phyloP scores from a whole-genome alignment of 2,113 vertebrate genomes.

The Callionymus lyra region DNA sequence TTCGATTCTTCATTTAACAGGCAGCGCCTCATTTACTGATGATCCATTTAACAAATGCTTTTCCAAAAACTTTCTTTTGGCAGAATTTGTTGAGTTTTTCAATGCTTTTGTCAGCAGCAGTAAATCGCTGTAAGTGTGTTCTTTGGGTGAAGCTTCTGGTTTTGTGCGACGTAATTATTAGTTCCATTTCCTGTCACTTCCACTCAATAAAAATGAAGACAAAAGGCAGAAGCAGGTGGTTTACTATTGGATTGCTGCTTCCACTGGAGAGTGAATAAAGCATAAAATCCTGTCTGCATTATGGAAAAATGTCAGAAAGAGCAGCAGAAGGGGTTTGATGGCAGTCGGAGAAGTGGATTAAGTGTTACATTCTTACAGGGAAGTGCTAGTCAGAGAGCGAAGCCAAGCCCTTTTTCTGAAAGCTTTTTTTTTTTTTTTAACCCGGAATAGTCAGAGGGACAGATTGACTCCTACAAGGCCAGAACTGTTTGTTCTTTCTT shows the following conservation, averaged over 20 bases:
- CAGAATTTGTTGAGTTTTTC: conserved; percentile 27
- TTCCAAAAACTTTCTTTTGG: conserved; percentile 52
- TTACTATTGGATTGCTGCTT: conserved; percentile 17
- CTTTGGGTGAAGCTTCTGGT: neutral
- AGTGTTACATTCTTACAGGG: conserved; percentile 46
- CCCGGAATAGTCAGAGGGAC: conserved; percentile 40
- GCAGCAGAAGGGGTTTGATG: conserved; percentile 50
- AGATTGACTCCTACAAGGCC: conserved; percentile 60
- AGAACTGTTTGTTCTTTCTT: conserved; percentile 40
- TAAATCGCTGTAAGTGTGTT: conserved; percentile 2
- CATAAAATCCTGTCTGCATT: conserved; percentile 11
- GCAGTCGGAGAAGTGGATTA: conserved; percentile 52
- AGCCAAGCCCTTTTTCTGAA: conserved; percentile 34
- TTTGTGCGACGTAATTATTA: conserved; percentile 1
- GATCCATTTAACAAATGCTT: conserved; percentile 62
- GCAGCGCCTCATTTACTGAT: conserved; percentile 67
- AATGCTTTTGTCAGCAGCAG: conserved; percentile 5
- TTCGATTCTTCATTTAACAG: conserved; percentile 69
- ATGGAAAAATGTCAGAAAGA: conserved; percentile 19
- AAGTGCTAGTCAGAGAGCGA: conserved; percentile 30
- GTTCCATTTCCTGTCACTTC: conserved; percentile 10
- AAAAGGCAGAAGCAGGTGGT: conserved; percentile 15
- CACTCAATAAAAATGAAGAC: conserved; percentile 21
- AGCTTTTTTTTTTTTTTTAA: conserved; percentile 25
- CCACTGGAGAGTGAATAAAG: conserved; percentile 1